Conservation (phyloP, 2,113 vertebrate genomes). For the Chinchilla lanigera region DNA sequence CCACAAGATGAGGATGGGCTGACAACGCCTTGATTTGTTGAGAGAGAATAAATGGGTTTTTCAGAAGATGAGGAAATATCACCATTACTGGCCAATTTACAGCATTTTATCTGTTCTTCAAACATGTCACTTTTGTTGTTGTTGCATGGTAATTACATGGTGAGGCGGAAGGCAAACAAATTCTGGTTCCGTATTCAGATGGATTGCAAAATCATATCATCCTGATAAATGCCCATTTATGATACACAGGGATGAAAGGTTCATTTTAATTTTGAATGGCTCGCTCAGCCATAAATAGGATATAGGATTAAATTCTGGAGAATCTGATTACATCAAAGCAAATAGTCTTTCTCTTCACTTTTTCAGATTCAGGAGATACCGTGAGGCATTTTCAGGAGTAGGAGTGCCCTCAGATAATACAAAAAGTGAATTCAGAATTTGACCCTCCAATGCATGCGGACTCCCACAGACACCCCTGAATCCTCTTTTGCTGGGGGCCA, state of each 20-base stretch:
- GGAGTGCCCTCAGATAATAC: constrained; percentile 64
- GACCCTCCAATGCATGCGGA: background rate
- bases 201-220: constrained; percentile 95
- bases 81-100: constrained; percentile 99
- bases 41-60: constrained; percentile 99
- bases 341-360: constrained; percentile 88
- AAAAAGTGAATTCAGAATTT: constrained; percentile 52
- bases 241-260: constrained; percentile 95
- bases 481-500: background rate
- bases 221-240: constrained; percentile 96
- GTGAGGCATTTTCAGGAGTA: constrained; percentile 74
- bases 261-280: constrained; percentile 99
- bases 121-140: constrained; percentile 99
- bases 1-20: constrained; percentile 95
- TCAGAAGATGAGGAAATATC: constrained; percentile 99
- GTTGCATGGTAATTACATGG: constrained; percentile 98
- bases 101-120: constrained; percentile 99
- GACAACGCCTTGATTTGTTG: constrained; percentile 99
- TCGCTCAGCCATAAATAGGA: constrained; percentile 93
- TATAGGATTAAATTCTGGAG: constrained; percentile 95
- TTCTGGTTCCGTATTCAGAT: constrained; percentile 92
- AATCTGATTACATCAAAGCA: constrained; percentile 96
- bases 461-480: background rate
- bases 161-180: constrained; percentile 90
- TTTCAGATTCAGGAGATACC: constrained; percentile 72